Evolutionary conservation across 1,140 invertebrate species (phyloP), one percentile per base, ranked within the genome.

Genomic region (Bombus ignitus): DNA sequence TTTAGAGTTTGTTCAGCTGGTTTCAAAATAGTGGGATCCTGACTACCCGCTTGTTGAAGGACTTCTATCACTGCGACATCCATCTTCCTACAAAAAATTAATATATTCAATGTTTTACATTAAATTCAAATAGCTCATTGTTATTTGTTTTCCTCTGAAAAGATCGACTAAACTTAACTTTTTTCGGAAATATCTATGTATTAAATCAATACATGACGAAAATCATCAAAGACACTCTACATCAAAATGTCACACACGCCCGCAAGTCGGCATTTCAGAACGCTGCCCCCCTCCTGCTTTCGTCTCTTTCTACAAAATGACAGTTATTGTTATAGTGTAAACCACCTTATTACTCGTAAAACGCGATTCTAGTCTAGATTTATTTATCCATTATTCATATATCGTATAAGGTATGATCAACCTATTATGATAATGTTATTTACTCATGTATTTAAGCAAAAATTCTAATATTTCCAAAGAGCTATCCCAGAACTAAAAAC

Each of bases 1-100:
- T 97, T 96, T 22, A 99, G 96, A 91, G 97, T 98, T 86, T 97
- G 96, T 95, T 99, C 98, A 32, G 98, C 98, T 59, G 97, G 97
- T 95, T 98, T 98, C 44, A 99, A 95, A 57, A 98, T 95, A 88
- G 97, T 96, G 32, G 98, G 96, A 95, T 98, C 97, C 95, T 99
- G 98, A 95, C 97, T 98, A 81, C 97, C 97, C 59, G 98, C 98
- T 92, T 96, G 96, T 90, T 97, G 96, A n/a, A 99, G 95, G 65
- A 98, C 96, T 92, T 98, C 97, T 87, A 97, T 94, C 13, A 97
- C 96, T 84, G 96, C 91, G 1, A 95, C 95, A 94, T 97, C 91
- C 94, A 95, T 85, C 88, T 88, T 86, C 73, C 84, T 91, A 78
- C 57, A 68, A 71, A 59, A 32, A 12, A 74, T 25, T 4, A 75